A percentile compares a stretch with the other conserved stretches of the same genome.
phyloP scores from a whole-genome alignment of 2,797 vertebrate species.

The Darevskia nairensis region DNA sequence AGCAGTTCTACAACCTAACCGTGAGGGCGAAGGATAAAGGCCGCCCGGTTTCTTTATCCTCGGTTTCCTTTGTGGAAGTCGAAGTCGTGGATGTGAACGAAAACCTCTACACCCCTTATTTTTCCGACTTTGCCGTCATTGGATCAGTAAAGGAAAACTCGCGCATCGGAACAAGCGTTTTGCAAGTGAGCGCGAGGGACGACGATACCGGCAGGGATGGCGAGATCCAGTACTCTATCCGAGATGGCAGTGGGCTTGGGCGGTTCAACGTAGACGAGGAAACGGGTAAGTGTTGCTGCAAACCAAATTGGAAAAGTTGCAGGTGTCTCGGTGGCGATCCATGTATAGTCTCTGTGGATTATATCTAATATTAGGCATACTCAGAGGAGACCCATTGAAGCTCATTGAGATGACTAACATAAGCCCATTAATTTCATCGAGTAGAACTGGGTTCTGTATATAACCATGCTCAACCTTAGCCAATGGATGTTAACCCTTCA shows the following conservation, averaged over 20 bases:
- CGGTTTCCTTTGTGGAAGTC: conserved; percentile 92
- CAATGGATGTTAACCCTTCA: background rate
- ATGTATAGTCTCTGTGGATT: background rate
- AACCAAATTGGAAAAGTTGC: background rate
- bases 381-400: no score
- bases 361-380: no score
- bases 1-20: conserved; percentile 96
- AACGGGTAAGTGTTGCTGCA: conserved; percentile 83
- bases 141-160: conserved; percentile 93
- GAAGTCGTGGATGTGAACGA: conserved; percentile 98
- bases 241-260: conserved; percentile 94
- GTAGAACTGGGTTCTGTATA: no score
- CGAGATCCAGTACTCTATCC: conserved; percentile 94
- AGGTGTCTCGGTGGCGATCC: background rate
- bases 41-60: conserved; percentile 91
- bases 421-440: no score
- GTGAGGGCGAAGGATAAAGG: conserved; percentile 96
- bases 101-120: conserved; percentile 94
- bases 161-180: conserved; percentile 90
- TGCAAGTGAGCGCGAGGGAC: conserved; percentile 90
- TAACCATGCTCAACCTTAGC: background rate
- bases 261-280: conserved; percentile 95
- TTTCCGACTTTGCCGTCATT: conserved; percentile 89
- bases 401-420: no score
- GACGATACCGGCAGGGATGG: conserved; percentile 93